Conservation (phyloP, 2,797 vertebrate genomes). For the Caiman crocodilus region DNA sequence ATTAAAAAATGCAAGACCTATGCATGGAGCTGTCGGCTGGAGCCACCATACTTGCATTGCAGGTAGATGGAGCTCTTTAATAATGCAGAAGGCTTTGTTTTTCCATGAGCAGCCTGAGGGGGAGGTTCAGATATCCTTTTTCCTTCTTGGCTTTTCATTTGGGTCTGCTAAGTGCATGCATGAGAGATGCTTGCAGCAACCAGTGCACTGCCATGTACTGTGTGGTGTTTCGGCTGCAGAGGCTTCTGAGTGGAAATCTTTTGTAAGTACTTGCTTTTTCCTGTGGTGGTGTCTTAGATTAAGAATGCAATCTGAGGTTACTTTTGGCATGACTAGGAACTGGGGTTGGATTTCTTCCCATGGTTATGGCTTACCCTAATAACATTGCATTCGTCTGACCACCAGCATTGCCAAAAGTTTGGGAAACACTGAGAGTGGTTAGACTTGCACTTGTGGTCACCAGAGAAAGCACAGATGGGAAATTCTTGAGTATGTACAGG, state of each 20-base stretch:
- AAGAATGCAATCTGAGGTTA: background rate
- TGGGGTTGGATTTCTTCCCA: background rate
- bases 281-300: background rate
- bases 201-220: background rate
- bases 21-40: background rate
- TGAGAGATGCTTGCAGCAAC: background rate
- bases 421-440: background rate
- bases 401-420: background rate
- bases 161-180: background rate
- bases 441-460: background rate
- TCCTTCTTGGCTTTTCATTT: background rate
- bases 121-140: background rate
- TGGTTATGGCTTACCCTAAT: background rate
- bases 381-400: background rate
- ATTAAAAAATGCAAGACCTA: background rate
- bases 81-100: background rate
- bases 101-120: background rate
- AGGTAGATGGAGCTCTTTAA: background rate
- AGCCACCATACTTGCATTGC: background rate
- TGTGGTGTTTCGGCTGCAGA: background rate
- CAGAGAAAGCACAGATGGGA: background rate
- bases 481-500: background rate
- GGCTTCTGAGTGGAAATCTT: background rate
- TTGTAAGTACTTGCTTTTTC: background rate
- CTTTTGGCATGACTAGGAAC: background rate